Evolutionary conservation across 2,797 vertebrate species (phyloP), one percentile per base, ranked within the genome.

Genomic region (Anguilla anguilla): DNA sequence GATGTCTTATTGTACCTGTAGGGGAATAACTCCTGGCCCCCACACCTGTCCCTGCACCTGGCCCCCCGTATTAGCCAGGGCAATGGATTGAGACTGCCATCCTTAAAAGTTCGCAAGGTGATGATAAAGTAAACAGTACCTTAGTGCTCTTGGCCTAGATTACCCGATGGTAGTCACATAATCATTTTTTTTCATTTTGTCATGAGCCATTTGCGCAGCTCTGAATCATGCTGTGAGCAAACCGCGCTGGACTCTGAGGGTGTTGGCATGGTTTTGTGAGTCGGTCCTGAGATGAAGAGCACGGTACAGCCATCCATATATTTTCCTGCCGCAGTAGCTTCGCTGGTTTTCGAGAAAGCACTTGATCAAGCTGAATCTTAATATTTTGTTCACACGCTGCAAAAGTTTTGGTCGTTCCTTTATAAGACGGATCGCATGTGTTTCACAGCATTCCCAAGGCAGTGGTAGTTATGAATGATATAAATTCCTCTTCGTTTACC

Each of bases 21-120:
- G 64, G 64, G 64, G 64, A n/a, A 67, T 67, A 28, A 67, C 64
- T 67, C 19, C 64, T 67, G 64, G 64, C 64, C 64, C 15, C 64
- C n/a, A 67, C 64, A 67, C 64, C 64, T 67, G 64, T 67, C n/a
- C n/a, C 25, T 67, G n/a, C 64, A 67, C 64, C 64, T 67, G 64
- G 22, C 15, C 64, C 39, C 64, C 7, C n/a, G 64, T 28, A 67
- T 67, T 67, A 67, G 64, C 22, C 64, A 9, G 64, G 10, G 64
- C 64, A 67, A 67, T 67, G 64, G 67, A 67, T 67, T 67, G 64
- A 67, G 64, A 67, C n/a, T 28, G 64, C 25, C 25, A 28, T 67
- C 64, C 64, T 67, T 25, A n/a, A 28, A n/a, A 67, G 64, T 64
- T 64, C 2, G n/a, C 7, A 10, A 67, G 25, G 25, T 67, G 64